Evolutionary conservation across 2,888 invertebrate species (phyloP), one percentile per base, ranked within the genome.

Genomic region (Bhutanitis thaidina): DNA sequence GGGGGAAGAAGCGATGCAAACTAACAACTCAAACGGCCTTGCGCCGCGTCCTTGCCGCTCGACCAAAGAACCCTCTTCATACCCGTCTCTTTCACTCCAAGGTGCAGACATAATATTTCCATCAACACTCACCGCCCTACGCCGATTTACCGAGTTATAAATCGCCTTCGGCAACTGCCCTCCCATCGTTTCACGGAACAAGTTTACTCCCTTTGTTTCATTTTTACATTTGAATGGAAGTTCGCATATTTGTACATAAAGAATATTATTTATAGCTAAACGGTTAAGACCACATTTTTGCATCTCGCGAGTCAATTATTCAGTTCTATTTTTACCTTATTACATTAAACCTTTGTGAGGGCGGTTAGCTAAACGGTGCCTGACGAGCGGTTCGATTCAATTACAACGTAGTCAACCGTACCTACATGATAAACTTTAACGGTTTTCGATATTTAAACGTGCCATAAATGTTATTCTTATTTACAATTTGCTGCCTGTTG

Each of bases 41-140:
- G 87, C 77, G 58, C 62, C 49, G 61, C 84, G 87, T 81, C 87
- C 87, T 87, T 88, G 86, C 76, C 64, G 59, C 61, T 60, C 72
- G 73, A 68, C 67, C 68, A 68, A 70, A 69, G 70, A 70, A 68
- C 71, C 71, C 43, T 34, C 32, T 66, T 71, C 56, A 51, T 53
- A 57, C 46, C 58, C 43, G 35, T 55, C 67, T 74, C 79, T 72
- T 75, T 64, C 58, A 79, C 74, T 34, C 62, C 58, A 72, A 40
- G 55, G 54, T 51, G 53, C 7, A 8, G 5, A 57, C 58, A 63
- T 16, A 46, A 54, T 66, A 57, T 56, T 54, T 58, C 64, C 57
- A 56, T 59, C 64, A 63, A 59, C 61, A 60, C 62, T 63, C 67
- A 57, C 69, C 69, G 73, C 77, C 74, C 70, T 73, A 68, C 71